Base-by-base conservation (phyloP, 2,113 vertebrate species). In the Oreochromis niloticus region DNA sequence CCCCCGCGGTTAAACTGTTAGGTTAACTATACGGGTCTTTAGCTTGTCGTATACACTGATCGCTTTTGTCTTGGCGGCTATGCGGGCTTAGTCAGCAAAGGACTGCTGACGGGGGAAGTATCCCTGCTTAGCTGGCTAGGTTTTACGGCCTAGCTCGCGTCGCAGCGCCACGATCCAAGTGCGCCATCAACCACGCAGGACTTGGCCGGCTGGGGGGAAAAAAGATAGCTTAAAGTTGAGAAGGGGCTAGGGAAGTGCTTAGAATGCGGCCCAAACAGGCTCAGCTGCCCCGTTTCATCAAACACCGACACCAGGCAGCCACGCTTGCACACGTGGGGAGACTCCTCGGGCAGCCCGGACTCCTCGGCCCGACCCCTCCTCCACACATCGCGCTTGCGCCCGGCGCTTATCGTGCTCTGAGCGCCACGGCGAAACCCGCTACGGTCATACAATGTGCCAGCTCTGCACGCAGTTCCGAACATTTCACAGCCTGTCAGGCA, bases 261-360 rank as follows among this genome's bases (percentile, higher is more conserved):
- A 4, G 16, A 80, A 83, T 41, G 71, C 41, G 86, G 71, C 13
- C 71, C 12, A 41, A 78, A 17, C 9, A 13, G n/a, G 30, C 39
- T 48, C 41, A 12, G 50, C 36, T 54, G 78, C 22, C 63, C 19
- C 4, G 61, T 83, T 90, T 83, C 13, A 71, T 50, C 79, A 54
- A 78, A 85, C 48, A 22, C 56, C 32, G 81, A 83, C 11, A 73
- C 36, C 12, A 19, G 30, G 71, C 50, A 91, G 84, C 34, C 50
- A 36, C 85, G 88, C 80, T 66, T 88, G 86, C 93, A 94, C 95
- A 96, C 95, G 95, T 96, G 95, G 95, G 92, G 90, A 89, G 85
- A 24, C 81, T 91, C 85, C 88, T 87, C 87, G 83, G 91, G 88
- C 66, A 57, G 90, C 91, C 85, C 81, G 81, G 81, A 75, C 87